Conservation (phyloP, 2,888 invertebrate species). For the Latrodectus hesperus region DNA sequence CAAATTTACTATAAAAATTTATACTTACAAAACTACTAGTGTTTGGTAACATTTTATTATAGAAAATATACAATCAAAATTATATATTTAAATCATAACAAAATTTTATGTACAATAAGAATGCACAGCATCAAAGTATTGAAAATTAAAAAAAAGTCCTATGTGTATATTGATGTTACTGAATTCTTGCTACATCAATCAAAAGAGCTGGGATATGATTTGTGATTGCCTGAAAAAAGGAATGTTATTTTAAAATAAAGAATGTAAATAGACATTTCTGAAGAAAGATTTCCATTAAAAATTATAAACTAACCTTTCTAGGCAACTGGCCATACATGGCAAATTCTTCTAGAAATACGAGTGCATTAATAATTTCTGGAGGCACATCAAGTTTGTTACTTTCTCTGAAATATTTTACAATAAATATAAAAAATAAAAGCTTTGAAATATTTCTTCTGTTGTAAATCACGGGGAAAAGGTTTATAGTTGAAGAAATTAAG, state of each 20-base stretch:
- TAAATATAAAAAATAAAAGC: background rate
- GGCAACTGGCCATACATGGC: slow-evolving; percentile 52
- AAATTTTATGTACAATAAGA: too few species aligned
- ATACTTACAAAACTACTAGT: too few species aligned
- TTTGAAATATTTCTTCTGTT: background rate
- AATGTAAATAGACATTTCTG: background rate
- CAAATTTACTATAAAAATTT: too few species aligned
- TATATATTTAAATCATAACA: too few species aligned
- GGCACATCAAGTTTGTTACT: slow-evolving; percentile 56
- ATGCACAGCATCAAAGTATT: too few species aligned
- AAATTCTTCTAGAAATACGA: slow-evolving; percentile 63
- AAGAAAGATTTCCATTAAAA: background rate
- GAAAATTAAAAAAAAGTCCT: too few species aligned
- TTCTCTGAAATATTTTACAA: slow-evolving; percentile 27
- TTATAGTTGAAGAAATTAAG: too few species aligned
- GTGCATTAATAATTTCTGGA: slow-evolving; percentile 43
- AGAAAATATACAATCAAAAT: too few species aligned
- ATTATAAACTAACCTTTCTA: slow-evolving; percentile 42
- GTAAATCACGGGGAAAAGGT: too few species aligned
- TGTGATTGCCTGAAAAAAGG: slow-evolving; percentile 60
- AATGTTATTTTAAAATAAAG: background rate
- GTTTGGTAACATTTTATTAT: too few species aligned
- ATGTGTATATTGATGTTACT: background rate
- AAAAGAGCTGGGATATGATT: slow-evolving; percentile 57
- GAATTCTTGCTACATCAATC: slow-evolving; percentile 47